These are phyloP conservation scores for Acanthosepion esculentum DNA, from an alignment of 2,888 invertebrate genomes.

Conservation along the genomic window DNA sequence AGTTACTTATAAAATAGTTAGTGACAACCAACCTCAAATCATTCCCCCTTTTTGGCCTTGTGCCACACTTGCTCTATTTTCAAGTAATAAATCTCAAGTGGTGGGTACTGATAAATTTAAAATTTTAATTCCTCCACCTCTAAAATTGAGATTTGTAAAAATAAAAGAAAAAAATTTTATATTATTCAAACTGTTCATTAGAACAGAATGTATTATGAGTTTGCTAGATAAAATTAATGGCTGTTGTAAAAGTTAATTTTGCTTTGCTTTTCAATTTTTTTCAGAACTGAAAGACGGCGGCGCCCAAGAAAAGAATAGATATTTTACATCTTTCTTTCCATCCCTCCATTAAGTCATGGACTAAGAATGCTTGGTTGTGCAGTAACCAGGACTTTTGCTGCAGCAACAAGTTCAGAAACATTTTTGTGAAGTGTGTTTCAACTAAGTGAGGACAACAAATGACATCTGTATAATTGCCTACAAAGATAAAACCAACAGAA, in stretches of 20 bases:
- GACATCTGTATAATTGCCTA: neutral
- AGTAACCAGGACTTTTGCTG: neutral
- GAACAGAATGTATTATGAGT: too few relatives aligned
- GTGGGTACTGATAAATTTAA: too few relatives aligned
- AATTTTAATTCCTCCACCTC: too few relatives aligned
- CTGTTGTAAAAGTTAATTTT: neutral
- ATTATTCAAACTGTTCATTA: too few relatives aligned
- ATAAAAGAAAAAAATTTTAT: rapidly evolving
- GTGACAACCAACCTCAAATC: too few relatives aligned
- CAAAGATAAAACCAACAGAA: neutral
- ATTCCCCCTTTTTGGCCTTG: too few relatives aligned
- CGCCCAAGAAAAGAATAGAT: constrained; percentile 17
- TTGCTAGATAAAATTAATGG: too few relatives aligned
- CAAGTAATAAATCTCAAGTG: too few relatives aligned
- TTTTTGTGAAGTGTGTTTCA: neutral
- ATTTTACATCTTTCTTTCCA: neutral
- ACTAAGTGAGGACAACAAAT: neutral
- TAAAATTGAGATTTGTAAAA: too few relatives aligned
- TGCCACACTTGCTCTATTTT: too few relatives aligned
- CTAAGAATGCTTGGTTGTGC: neutral
- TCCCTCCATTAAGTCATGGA: constrained; percentile 33
- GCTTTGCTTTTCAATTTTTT: neutral
- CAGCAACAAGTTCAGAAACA: neutral
- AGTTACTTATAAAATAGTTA: too few relatives aligned
- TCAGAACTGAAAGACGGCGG: constrained; percentile 20